Evolutionary conservation across 2,888 invertebrate species (phyloP), one percentile per base, ranked within the genome.

Genomic region (Dendrolimus houi): DNA sequence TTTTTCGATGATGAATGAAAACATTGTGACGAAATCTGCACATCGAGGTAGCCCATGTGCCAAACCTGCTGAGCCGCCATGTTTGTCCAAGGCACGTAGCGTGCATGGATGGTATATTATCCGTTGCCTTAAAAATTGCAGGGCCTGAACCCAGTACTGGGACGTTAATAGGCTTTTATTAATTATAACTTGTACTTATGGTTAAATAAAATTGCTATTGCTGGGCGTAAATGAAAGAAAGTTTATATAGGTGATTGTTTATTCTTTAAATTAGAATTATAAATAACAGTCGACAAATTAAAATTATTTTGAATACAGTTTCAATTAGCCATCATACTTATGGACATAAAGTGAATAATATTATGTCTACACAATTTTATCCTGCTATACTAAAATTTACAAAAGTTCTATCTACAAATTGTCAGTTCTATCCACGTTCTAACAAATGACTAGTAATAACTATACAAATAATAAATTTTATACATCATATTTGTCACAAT

Each of bases 361-460:
- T 56, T 57, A 60, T 57, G 55, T 59, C 13, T 58, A 56, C 65
- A 54, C 55, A 59, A 58, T 57, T 61, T 29, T 29, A 47, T 47
- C 9, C 7, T 10, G 47, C 47, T 47, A 47, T 47, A 47, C 47
- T 47, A 47, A 47, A 47, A 47, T 47, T 47, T 47, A 47, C 47
- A 47, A 47, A 47, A 8, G 8, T 10, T 3, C 47, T 68, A 75
- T 78, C 66, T 79, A 81, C 77, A 80, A 68, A 65, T 67, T 67
- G 77, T 70, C 69, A 81, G 81, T 75, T 77, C 71, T 76, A 77
- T 74, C 74, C 72, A 79, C 72, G 76, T 72, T 77, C 81, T 87
- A 87, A 66, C 78, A 85, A 88, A 87, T 90, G 89, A 90, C 89
- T 90, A 90, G 89, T 85, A 77, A 77, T 79, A 47, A 74, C 83